Percentiles rank a stretch among this genome's conserved stretches.
Evolutionary conservation across 2,113 vertebrate genomes (phyloP).

Genomic region (Prinia subflava): DNA sequence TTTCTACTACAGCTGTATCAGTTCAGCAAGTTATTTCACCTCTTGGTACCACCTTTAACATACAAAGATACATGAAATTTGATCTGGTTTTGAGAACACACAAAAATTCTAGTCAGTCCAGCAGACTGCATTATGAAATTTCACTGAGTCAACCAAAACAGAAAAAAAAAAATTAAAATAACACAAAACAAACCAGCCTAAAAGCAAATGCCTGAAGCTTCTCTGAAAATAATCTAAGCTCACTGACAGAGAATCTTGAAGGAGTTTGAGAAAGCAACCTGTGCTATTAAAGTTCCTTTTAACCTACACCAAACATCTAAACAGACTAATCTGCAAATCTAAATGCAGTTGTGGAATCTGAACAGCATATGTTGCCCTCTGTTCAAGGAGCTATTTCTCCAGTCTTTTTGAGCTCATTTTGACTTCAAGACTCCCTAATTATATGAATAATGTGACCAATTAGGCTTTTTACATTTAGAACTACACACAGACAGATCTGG

Average conservation of each 20-base stretch:
- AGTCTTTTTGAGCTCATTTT: neutral
- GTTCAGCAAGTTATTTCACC: neutral
- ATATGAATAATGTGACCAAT: neutral
- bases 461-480: neutral
- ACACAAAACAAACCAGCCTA: neutral
- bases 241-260: neutral
- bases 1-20: neutral
- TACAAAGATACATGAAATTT: neutral
- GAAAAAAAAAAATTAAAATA: neutral
- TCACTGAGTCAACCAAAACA: neutral
- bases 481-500: neutral
- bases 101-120: neutral
- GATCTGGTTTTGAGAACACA: neutral
- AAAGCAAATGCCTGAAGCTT: neutral
- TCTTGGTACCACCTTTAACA: neutral
- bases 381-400: neutral
- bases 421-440: neutral
- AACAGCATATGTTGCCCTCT: neutral
- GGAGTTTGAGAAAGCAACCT: neutral
- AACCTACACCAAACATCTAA: neutral
- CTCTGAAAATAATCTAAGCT: neutral
- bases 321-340: neutral
- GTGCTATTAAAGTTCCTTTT: neutral
- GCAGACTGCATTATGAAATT: neutral
- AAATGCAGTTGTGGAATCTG: neutral